Base-by-base conservation (phyloP, 2,888 invertebrate species). In the Anoncus sp. region DNA sequence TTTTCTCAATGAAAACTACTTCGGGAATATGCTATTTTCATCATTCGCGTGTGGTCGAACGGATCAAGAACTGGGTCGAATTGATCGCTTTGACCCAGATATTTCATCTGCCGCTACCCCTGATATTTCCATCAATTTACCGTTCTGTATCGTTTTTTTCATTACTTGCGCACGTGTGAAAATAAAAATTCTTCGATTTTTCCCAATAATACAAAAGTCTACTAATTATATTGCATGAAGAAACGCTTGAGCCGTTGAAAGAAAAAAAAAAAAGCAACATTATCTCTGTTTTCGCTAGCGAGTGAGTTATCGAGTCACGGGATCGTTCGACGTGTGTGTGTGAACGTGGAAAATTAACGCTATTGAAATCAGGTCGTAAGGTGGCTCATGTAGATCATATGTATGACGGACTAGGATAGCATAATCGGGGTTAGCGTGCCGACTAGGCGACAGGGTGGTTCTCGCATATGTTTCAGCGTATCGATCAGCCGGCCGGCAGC, bases 381-480 rank as follows among this genome's bases (percentile, higher is more conserved):
- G 74, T 43, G 20, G 22, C 66, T 65, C 45, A 71, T 66, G 74
- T 78, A 49, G 75, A 75, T n/a, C 71, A 71, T 71, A 55, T 59
- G 49, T 55, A 57, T 74, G 43, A 71, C 65, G 69, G 43, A 20
- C 66, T 75, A 76, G 77, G 77, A 76, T 72, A 75, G 73, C 70
- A 72, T 79, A 83, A 88, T 85, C 82, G 88, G 78, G 88, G 89
- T 89, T 88, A 89, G 87, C 87, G 86, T 89, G 87, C 86, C 88
- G 85, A 78, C 81, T 75, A 77, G 82, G 72, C 82, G 83, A 82
- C 80, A 82, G 65, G 62, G 69, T 79, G 74, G 79, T 82, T 84
- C 77, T 79, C 80, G 78, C 75, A 71, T 78, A 75, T 60, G 75
- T 85, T 85, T 84, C 76, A 83, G 51, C 63, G 81, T 87, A 87